A percentile compares a stretch with the other conserved stretches of the same genome.
Conservation (phyloP, 2,797 vertebrate genomes). For the Argentina silus region DNA sequence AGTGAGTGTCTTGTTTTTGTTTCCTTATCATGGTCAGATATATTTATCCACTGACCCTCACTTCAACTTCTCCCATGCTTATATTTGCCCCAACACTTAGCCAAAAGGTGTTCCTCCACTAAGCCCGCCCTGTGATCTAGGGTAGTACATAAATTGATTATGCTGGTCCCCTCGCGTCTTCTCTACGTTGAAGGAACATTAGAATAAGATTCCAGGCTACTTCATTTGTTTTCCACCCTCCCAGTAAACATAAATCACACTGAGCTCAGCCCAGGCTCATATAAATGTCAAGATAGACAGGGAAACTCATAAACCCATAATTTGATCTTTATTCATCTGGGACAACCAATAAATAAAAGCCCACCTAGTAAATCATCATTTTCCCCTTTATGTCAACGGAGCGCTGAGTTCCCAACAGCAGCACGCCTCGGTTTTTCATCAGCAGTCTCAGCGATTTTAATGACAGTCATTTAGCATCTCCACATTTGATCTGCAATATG, state of each 20-base stretch:
- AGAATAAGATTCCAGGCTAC: slow-evolving; percentile 57
- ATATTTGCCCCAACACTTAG: background rate
- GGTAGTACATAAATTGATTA: background rate
- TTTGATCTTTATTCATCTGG: slow-evolving; percentile 75
- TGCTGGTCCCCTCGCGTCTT: slow-evolving; percentile 26
- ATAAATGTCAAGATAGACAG: slow-evolving; percentile 73
- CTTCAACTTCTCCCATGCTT: background rate
- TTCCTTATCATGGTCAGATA: background rate
- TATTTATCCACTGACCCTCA: slow-evolving; percentile 6
- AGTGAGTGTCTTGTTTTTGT: background rate
- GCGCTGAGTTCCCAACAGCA: slow-evolving; percentile 4
- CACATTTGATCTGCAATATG: slow-evolving; percentile 23
- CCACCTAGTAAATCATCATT: slow-evolving; percentile 69
- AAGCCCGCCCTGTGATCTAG: background rate
- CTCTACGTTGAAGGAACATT: slow-evolving; percentile 46
- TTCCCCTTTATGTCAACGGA: slow-evolving; percentile 58
- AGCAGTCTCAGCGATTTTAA: slow-evolving; percentile 17
- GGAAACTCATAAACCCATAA: slow-evolving; percentile 74
- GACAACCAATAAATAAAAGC: slow-evolving; percentile 65
- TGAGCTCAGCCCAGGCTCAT: slow-evolving; percentile 62
- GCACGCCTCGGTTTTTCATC: background rate
- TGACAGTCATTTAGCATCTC: slow-evolving; percentile 27
- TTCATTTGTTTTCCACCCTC: slow-evolving; percentile 57
- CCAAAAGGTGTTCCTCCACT: background rate
- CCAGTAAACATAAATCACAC: slow-evolving; percentile 71